phyloP scores from a whole-genome alignment of 2,797 vertebrate species.

The Myotis planiceps region DNA sequence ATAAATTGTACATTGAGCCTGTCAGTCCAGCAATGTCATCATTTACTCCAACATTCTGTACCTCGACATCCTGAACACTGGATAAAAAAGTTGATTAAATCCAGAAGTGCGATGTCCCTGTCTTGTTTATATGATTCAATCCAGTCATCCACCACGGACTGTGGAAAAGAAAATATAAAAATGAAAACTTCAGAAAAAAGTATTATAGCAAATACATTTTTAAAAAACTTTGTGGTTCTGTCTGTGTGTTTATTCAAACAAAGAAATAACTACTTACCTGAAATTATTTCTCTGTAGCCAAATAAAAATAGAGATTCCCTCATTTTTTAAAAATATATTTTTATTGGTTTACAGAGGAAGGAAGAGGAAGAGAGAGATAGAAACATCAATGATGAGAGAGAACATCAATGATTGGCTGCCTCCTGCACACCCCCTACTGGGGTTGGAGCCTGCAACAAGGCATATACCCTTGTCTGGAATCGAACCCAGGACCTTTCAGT shows the following conservation, averaged over 20 bases:
- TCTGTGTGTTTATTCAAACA: constrained; percentile 3
- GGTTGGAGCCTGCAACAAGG: too few relatives aligned
- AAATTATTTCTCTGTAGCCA: constrained; percentile 50
- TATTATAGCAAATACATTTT: constrained; percentile 42
- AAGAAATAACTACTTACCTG: constrained; percentile 64
- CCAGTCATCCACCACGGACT: constrained; percentile 99
- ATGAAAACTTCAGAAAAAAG: constrained; percentile 78
- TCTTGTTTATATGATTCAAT: constrained; percentile 99
- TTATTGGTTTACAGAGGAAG: too few relatives aligned
- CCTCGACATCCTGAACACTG: constrained; percentile 99
- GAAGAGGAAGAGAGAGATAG: too few relatives aligned
- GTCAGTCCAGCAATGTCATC: constrained; percentile 67
- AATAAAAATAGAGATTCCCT: constrained; percentile 51
- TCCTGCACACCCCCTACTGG: too few relatives aligned
- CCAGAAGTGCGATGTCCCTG: constrained; percentile 97
- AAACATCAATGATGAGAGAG: too few relatives aligned
- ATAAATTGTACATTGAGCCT: constrained; percentile 22
- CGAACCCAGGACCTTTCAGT: too few relatives aligned
- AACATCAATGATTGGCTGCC: too few relatives aligned
- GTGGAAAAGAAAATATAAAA: constrained; percentile 83
- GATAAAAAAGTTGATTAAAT: constrained; percentile 99
- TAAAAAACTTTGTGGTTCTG: not conserved
- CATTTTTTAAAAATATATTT: not conserved
- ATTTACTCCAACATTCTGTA: constrained; percentile 85
- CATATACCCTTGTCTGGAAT: too few relatives aligned